Percentiles rank a stretch among this genome's conserved stretches.
Conservation (phyloP, 64 coral and sea anemone species). For the Platygyra sinensis region DNA sequence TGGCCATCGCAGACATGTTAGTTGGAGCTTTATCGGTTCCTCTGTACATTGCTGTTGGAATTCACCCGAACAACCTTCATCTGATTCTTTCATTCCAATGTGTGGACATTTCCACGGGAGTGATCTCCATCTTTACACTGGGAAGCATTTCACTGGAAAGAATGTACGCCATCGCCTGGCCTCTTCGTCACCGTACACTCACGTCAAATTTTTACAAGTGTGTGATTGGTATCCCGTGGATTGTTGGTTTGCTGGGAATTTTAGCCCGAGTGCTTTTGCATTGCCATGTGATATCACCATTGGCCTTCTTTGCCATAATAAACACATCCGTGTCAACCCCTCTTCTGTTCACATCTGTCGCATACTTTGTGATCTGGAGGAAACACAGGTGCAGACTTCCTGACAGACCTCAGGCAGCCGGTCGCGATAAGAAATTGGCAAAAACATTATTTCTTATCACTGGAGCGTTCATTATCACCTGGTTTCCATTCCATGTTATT, state of each 20-base stretch:
- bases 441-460: not conserved
- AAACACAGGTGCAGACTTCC: not conserved
- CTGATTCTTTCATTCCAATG: not conserved
- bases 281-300: not conserved
- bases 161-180: constrained; percentile 6
- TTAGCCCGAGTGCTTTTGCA: not conserved
- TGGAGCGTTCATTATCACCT: not conserved
- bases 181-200: not conserved
- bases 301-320: not conserved
- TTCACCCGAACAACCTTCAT: not conserved
- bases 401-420: not conserved
- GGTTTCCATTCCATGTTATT: not conserved
- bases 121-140: not conserved
- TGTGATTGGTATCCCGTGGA: constrained; percentile 1
- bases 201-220: not conserved
- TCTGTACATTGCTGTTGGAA: constrained; percentile 20
- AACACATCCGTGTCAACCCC: not conserved
- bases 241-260: not conserved
- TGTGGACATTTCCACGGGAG: not conserved
- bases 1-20: not conserved
- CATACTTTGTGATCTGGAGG: not conserved
- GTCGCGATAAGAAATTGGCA: not conserved
- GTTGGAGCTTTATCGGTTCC: not conserved
- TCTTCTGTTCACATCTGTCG: not conserved
- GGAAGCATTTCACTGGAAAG: not conserved